A percentile compares a stretch with the other conserved stretches of the same genome.
Evolutionary conservation across 64 coral and sea anemone genomes (phyloP).

Genomic region (Montipora foliosa): DNA sequence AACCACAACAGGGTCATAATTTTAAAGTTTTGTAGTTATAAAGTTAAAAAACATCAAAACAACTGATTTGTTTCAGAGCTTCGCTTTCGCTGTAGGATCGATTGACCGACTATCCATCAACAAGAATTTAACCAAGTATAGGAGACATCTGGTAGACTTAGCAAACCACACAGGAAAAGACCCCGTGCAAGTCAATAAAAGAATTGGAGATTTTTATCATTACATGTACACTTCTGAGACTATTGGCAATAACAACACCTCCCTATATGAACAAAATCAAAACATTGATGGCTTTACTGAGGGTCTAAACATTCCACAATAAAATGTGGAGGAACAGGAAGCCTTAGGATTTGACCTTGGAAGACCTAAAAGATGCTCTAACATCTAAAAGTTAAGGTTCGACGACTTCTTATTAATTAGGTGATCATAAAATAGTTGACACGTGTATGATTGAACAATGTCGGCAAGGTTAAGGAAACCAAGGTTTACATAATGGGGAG

Average conservation of each 20-base stretch:
- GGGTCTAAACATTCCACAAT: neutral
- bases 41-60: neutral
- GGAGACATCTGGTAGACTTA: neutral
- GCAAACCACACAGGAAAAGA: too few species aligned
- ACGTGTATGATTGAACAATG: too few species aligned
- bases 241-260: too few species aligned
- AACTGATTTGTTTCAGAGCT: neutral
- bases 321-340: neutral
- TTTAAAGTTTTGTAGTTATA: neutral
- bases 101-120: neutral
- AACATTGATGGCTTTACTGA: too few species aligned
- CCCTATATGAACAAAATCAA: too few species aligned
- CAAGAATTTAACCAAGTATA: neutral
- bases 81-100: neutral
- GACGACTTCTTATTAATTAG: too few species aligned
- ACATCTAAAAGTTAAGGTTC: neutral
- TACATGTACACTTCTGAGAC: neutral
- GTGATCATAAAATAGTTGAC: too few species aligned
- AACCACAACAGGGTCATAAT: neutral
- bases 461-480: too few species aligned
- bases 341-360: neutral
- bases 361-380: slow-evolving; percentile 10
- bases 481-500: too few species aligned
- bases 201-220: slow-evolving; percentile 21
- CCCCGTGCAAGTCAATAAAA: too few species aligned